phyloP scores from a whole-genome alignment of 2,797 vertebrate species.

The Miichthys miiuy region DNA sequence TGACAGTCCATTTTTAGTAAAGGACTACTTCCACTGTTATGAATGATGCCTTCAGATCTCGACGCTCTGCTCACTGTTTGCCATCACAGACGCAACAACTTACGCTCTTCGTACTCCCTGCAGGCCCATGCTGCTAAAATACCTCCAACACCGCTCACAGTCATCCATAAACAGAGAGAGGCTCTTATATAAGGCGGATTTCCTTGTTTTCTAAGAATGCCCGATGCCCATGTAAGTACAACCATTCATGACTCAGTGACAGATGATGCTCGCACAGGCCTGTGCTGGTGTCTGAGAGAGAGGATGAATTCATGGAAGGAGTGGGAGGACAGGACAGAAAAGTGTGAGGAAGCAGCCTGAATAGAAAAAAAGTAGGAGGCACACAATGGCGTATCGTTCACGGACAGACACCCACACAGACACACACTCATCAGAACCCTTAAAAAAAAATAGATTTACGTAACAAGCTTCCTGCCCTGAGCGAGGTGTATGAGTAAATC shows the following conservation, averaged over 20 bases:
- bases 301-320: conserved; percentile 66
- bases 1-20: background rate
- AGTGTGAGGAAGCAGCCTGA: conserved; percentile 69
- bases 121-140: conserved; percentile 22
- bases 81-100: background rate
- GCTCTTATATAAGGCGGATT: conserved; percentile 54
- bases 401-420: conserved; percentile 57
- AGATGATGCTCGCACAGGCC: conserved; percentile 51
- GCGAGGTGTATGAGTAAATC: conserved; percentile 42
- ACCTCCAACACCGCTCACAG: conserved; percentile 12
- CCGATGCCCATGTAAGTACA: conserved; percentile 62
- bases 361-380: conserved; percentile 73
- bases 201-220: conserved; percentile 34
- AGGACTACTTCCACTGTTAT: background rate
- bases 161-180: conserved; percentile 23
- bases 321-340: conserved; percentile 77
- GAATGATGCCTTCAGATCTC: background rate
- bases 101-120: conserved; percentile 1
- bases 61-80: background rate
- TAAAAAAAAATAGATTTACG: conserved; percentile 55
- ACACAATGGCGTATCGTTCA: conserved; percentile 56
- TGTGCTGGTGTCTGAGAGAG: conserved; percentile 57
- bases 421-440: conserved; percentile 50
- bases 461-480: conserved; percentile 61
- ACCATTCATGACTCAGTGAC: conserved; percentile 64